Evolutionary conservation across 2,113 vertebrate genomes (phyloP).

Genomic region (Panthera uncia): DNA sequence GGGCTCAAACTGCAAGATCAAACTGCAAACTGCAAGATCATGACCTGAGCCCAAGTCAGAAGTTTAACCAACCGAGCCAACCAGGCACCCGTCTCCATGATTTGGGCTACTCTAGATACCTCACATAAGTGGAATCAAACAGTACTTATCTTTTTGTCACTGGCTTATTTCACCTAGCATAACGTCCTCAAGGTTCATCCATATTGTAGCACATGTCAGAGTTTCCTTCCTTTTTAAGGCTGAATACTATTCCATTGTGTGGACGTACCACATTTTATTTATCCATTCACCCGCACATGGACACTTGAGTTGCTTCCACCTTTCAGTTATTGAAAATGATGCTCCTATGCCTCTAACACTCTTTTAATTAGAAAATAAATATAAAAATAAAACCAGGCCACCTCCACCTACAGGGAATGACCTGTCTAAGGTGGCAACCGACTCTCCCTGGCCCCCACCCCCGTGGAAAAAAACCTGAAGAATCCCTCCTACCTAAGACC

Average conservation of each 20-base stretch:
- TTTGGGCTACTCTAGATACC: neutral
- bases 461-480: neutral
- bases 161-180: neutral
- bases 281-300: neutral
- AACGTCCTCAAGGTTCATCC: no score
- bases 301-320: neutral
- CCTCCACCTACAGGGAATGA: neutral
- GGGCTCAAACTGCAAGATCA: no score
- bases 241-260: neutral
- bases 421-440: neutral
- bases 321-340: neutral
- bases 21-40: no score
- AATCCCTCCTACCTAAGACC: constrained; percentile 89
- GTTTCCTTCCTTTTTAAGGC: neutral
- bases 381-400: neutral
- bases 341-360: neutral
- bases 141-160: neutral
- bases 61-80: no score
- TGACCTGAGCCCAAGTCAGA: no score
- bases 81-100: neutral
- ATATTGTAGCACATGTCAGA: no score
- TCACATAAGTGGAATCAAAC: neutral
- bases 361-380: neutral
- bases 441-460: neutral
- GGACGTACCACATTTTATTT: neutral